These are phyloP conservation scores for Crenuchus spilurus DNA, from an alignment of 2,797 vertebrate genomes.

Conservation along the genomic window DNA sequence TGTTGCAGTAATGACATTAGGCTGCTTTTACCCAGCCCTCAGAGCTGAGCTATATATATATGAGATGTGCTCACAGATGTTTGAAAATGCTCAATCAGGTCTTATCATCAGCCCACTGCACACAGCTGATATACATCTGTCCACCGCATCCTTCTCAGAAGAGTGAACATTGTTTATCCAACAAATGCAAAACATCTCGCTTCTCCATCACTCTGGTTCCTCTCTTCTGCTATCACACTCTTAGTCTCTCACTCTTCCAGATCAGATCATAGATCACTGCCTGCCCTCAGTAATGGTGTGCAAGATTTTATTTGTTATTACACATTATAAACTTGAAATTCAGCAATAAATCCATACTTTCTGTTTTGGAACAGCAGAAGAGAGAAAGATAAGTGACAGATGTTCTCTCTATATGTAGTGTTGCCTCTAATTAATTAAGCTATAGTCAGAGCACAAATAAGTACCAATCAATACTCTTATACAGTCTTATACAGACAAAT, in stretches of 20 bases:
- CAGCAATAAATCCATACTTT: neutral
- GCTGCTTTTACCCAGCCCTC: slow-evolving; percentile 11
- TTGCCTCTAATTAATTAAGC: neutral
- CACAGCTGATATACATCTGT: neutral
- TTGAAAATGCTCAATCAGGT: slow-evolving; percentile 2
- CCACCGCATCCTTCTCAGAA: neutral
- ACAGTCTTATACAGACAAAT: neutral
- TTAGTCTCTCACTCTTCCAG: neutral
- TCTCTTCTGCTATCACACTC: neutral
- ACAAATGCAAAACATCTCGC: neutral
- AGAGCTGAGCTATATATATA: neutral
- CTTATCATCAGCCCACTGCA: neutral
- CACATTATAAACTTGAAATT: neutral
- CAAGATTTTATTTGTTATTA: neutral
- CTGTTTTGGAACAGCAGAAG: neutral
- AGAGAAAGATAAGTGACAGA: neutral
- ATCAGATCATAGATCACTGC: neutral
- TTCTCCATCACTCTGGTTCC: neutral
- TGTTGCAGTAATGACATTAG: neutral
- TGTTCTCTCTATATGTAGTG: no score
- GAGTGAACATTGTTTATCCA: neutral
- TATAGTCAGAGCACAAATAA: neutral
- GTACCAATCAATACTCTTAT: neutral
- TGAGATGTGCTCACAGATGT: neutral
- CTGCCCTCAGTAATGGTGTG: neutral